These are phyloP conservation scores for Papilio dardanus DNA, from an alignment of 1,140 invertebrate species.

Conservation along the genomic window DNA sequence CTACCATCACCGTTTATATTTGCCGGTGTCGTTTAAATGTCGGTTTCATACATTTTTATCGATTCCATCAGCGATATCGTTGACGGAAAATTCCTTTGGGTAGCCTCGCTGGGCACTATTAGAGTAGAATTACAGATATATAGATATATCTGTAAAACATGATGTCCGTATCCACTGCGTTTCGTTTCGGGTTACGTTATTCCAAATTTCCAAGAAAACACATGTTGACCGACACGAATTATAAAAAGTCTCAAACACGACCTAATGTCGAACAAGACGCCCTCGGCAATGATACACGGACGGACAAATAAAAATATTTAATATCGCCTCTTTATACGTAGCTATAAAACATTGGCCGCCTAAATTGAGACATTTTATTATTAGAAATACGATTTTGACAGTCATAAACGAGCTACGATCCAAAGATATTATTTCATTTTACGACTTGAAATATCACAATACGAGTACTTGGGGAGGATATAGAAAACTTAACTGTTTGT, in stretches of 20 bases:
- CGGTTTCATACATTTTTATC: no score
- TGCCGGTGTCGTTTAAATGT: no score
- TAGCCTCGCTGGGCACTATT: no score
- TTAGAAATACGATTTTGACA: slow-evolving; percentile 80
- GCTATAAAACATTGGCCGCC: slow-evolving; percentile 73
- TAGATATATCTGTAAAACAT: slow-evolving; percentile 50
- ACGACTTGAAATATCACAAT: slow-evolving; percentile 70
- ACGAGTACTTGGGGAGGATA: slow-evolving; percentile 37
- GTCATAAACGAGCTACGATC: slow-evolving; percentile 69
- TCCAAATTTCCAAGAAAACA: slow-evolving; percentile 55
- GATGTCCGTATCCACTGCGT: slow-evolving; percentile 47
- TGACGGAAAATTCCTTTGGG: no score
- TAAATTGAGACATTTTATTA: slow-evolving; percentile 80
- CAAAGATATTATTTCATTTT: slow-evolving; percentile 73
- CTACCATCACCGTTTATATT: no score
- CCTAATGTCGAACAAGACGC: slow-evolving; percentile 32
- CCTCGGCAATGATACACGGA: slow-evolving; percentile 59
- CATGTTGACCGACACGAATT: slow-evolving; percentile 32
- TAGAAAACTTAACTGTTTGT: slow-evolving; percentile 40
- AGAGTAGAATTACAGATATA: no score
- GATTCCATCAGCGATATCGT: no score
- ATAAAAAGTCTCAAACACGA: slow-evolving; percentile 38
- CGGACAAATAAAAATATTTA: slow-evolving; percentile 69
- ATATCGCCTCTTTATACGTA: slow-evolving; percentile 67
- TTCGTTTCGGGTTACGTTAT: slow-evolving; percentile 59